A percentile compares a stretch with the other conserved stretches of the same genome.
phyloP scores from a whole-genome alignment of 2,113 vertebrate species.

The Xiphias gladius region DNA sequence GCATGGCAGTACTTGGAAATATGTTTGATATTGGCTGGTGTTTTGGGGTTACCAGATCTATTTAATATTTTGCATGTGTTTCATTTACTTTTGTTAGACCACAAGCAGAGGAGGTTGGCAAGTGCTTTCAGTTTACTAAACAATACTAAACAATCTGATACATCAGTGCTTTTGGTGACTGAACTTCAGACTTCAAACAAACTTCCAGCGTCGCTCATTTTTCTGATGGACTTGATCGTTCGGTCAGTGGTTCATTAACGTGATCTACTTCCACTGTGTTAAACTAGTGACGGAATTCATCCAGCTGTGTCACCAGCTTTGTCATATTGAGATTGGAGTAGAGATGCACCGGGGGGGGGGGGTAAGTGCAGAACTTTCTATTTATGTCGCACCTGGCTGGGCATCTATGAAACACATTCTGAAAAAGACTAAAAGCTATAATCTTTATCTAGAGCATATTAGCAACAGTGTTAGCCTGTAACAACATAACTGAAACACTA shows the following conservation, averaged over 20 bases:
- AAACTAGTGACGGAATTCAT: constrained; percentile 6
- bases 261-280: constrained; percentile 5
- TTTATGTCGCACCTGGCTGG: background rate
- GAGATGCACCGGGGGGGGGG: background rate
- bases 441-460: background rate
- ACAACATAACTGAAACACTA: background rate
- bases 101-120: background rate
- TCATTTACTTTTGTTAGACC: background rate
- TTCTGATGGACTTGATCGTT: background rate
- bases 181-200: background rate
- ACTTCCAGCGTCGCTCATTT: background rate
- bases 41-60: background rate
- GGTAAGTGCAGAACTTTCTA: background rate
- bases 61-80: constrained; percentile 4
- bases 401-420: background rate
- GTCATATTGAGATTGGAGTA: background rate
- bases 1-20: background rate
- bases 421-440: background rate
- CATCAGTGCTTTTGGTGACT: background rate
- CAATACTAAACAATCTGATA: background rate
- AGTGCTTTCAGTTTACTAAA: background rate
- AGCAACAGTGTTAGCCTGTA: background rate
- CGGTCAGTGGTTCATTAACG: constrained; percentile 1
- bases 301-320: constrained; percentile 3
- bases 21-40: background rate